A percentile compares a stretch with the other conserved stretches of the same genome.
phyloP scores from a whole-genome alignment of 2,888 invertebrate genomes.

The Pollenia labialis region DNA sequence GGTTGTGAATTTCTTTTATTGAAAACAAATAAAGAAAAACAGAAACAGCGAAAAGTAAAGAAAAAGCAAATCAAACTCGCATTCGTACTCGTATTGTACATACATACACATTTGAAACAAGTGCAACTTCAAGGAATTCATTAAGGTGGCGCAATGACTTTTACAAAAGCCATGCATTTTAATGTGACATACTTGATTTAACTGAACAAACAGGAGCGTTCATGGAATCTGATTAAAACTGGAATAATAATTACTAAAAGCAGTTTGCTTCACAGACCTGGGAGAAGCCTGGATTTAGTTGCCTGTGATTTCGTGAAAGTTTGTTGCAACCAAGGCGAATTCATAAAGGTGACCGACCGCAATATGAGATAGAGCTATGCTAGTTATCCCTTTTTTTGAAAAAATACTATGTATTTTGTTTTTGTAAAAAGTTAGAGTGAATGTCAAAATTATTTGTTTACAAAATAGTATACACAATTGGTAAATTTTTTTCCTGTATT shows the following conservation, averaged over 20 bases:
- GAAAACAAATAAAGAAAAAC: constrained; percentile 30
- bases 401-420: no score
- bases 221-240: neutral
- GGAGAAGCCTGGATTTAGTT: no score
- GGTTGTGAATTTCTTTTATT: constrained; percentile 19
- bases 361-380: no score
- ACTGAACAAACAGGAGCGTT: neutral
- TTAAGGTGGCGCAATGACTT: constrained; percentile 68
- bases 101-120: constrained; percentile 27
- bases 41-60: constrained; percentile 7
- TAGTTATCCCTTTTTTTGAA: no score
- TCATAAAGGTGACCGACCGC: no score
- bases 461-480: no score
- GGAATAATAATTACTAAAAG: neutral
- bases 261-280: no score
- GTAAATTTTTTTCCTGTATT: no score
- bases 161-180: constrained; percentile 52
- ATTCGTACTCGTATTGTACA: constrained; percentile 7
- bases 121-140: constrained; percentile 66
- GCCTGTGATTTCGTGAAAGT: no score
- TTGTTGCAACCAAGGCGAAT: no score
- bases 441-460: no score
- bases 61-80: constrained; percentile 16
- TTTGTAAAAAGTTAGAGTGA: no score
- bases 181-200: constrained; percentile 58